Evolutionary conservation across 1,140 invertebrate genomes (phyloP).

Genomic region (Bombus breviceps): DNA sequence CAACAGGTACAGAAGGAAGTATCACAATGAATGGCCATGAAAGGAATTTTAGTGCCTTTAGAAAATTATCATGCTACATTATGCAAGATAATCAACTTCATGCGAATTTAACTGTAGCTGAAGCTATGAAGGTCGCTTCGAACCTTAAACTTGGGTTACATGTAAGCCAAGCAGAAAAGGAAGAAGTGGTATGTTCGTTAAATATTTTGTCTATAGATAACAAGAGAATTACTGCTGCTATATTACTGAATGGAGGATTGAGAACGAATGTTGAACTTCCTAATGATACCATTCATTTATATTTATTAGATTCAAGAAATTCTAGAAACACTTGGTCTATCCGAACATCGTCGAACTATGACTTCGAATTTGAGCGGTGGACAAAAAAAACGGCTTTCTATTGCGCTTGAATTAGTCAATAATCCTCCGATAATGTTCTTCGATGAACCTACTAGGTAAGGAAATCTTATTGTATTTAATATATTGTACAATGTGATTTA

Average conservation of each 20-base stretch:
- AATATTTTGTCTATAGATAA: background rate
- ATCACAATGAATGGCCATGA: conserved; percentile 94
- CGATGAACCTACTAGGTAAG: conserved; percentile 95
- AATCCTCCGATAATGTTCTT: conserved; percentile 99
- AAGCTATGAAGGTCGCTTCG: conserved; percentile 96
- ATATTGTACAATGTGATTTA: background rate
- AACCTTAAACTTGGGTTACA: conserved; percentile 93
- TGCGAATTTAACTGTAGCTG: conserved; percentile 95
- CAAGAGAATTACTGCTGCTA: no score
- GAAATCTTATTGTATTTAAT: background rate
- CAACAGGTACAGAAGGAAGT: conserved; percentile 89
- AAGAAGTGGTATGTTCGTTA: conserved; percentile 89
- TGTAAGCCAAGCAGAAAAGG: conserved; percentile 87
- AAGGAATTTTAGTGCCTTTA: conserved; percentile 93
- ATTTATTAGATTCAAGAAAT: conserved; percentile 92
- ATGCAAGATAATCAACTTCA: conserved; percentile 99
- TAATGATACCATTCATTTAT: conserved; percentile 24
- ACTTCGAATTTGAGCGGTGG: conserved; percentile 96
- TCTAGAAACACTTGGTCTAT: conserved; percentile 93
- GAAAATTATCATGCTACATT: conserved; percentile 97
- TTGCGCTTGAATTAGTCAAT: conserved; percentile 97
- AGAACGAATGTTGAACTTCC: background rate
- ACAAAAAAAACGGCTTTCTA: conserved; percentile 97
- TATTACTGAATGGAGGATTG: background rate
- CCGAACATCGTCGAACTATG: conserved; percentile 93